A percentile compares a stretch with the other conserved stretches of the same genome.
These are phyloP conservation scores for Hypocryptadius cinnamomeus DNA, from an alignment of 2,113 vertebrate genomes.

Conservation along the genomic window DNA sequence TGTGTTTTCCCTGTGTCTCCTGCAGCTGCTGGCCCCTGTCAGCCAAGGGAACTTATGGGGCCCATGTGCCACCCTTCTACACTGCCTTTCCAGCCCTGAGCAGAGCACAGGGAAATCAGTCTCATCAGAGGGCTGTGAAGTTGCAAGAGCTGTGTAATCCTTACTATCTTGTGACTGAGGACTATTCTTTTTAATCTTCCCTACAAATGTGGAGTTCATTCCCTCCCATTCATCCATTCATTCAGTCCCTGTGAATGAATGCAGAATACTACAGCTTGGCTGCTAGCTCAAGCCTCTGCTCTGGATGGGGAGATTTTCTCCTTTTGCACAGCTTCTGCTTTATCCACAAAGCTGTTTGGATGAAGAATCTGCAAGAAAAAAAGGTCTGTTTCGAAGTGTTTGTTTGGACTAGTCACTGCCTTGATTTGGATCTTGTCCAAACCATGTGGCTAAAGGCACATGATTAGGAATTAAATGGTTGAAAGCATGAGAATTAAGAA, in stretches of 20 bases:
- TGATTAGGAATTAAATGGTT: constrained; percentile 56
- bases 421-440: constrained; percentile 38
- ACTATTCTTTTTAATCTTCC: not conserved
- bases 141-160: not conserved
- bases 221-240: not conserved
- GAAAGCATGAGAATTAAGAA: constrained; percentile 50
- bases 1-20: not conserved
- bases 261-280: not conserved
- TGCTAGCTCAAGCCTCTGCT: not conserved
- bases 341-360: not conserved
- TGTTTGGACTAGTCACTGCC: constrained; percentile 24
- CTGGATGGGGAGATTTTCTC: not conserved
- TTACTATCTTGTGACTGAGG: not conserved
- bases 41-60: not conserved
- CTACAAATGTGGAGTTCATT: not conserved
- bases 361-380: not conserved
- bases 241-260: not conserved
- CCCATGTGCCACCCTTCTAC: not conserved
- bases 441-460: constrained; percentile 38
- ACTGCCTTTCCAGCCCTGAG: not conserved
- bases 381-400: constrained; percentile 2
- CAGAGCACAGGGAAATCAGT: not conserved
- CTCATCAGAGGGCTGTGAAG: not conserved
- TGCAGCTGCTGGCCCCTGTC: not conserved
- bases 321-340: constrained; percentile 12